Evolutionary conservation across 2,797 vertebrate species (phyloP).

Genomic region (Sebastes diaconus): DNA sequence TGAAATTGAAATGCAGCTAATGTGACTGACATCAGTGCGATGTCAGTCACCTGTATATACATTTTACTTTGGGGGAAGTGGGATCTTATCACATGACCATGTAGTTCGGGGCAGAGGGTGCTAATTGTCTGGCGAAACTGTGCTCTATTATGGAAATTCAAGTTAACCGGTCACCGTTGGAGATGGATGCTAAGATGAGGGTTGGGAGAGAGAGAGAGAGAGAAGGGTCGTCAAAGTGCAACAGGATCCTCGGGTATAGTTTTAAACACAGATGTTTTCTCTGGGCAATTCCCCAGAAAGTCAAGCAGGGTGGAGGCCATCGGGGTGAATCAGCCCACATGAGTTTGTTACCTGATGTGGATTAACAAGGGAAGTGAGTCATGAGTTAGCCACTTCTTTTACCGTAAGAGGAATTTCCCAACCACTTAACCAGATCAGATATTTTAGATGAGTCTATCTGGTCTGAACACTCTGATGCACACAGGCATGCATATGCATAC

Average conservation of each 20-base stretch:
- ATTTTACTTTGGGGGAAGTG: not conserved
- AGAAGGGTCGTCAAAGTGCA: not conserved
- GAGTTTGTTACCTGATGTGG: constrained; percentile 57
- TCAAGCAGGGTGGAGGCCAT: constrained; percentile 33
- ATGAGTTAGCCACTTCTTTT: constrained; percentile 16
- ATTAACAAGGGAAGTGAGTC: constrained; percentile 51
- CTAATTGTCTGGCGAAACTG: not conserved
- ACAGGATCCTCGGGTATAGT: not conserved
- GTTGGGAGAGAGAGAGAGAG: not conserved
- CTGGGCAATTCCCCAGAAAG: constrained; percentile 49
- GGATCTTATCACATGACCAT: not conserved
- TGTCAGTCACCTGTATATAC: not conserved
- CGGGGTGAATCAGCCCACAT: constrained; percentile 28
- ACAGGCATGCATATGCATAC: not conserved
- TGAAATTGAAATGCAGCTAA: not conserved
- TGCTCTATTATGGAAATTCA: not conserved
- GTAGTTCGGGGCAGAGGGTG: not conserved
- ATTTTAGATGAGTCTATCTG: constrained; percentile 33
- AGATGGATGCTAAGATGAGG: not conserved
- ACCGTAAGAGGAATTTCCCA: constrained; percentile 62
- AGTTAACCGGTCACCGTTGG: not conserved
- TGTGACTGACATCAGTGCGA: no score
- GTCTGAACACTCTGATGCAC: not conserved
- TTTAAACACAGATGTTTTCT: not conserved
- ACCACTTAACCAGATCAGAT: constrained; percentile 45